Conservation (phyloP, 2,113 vertebrate species). For the Triplophysa siluroides region DNA sequence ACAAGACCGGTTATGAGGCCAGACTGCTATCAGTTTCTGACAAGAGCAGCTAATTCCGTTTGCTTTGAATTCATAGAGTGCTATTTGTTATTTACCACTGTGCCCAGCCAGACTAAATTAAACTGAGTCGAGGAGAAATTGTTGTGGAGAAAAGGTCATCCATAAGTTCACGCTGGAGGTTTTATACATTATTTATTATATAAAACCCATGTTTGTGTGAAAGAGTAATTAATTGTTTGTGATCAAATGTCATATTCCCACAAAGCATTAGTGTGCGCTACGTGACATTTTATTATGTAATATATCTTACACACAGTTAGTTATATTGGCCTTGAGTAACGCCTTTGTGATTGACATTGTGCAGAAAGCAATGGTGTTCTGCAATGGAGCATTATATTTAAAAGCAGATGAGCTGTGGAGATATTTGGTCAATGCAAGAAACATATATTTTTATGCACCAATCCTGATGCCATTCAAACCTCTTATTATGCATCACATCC, state of each 20-base stretch:
- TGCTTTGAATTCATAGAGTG: no score
- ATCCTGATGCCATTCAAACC: neutral
- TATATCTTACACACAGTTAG: neutral
- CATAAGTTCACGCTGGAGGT: neutral
- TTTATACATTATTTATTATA: neutral
- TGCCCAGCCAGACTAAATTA: no score
- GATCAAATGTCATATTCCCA: neutral
- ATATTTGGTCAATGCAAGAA: neutral
- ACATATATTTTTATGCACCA: no score
- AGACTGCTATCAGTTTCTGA: neutral
- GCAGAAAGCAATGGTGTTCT: neutral
- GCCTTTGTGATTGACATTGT: neutral
- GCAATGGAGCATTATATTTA: neutral
- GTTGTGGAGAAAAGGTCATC: slow-evolving; percentile 18
- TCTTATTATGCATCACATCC: neutral
- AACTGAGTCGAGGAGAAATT: neutral
- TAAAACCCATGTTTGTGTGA: neutral
- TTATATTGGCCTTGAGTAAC: neutral
- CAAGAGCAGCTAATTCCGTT: no score
- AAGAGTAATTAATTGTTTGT: neutral
- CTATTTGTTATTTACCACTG: no score
- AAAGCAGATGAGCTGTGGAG: neutral
- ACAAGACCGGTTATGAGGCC: neutral
- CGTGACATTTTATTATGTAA: slow-evolving; percentile 19
- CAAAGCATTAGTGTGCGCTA: neutral